phyloP scores from a whole-genome alignment of 2,888 invertebrate genomes.

The Lycaena phlaeas region DNA sequence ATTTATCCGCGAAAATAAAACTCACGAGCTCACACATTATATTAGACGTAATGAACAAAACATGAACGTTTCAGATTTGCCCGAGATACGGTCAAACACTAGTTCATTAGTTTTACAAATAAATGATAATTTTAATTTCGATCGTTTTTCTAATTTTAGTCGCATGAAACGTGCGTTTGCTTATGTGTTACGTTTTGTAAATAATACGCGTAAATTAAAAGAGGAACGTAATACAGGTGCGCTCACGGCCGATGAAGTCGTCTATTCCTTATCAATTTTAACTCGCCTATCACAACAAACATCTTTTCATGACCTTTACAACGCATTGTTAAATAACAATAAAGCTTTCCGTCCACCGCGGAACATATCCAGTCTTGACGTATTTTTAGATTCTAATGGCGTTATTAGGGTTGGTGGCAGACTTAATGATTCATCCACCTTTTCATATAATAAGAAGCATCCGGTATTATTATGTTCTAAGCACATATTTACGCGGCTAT shows the following conservation, averaged over 20 bases:
- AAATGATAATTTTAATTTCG: constrained; percentile 15
- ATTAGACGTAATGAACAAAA: no score
- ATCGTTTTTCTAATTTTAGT: constrained; percentile 12
- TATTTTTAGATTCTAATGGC: constrained; percentile 10
- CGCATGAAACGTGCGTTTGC: constrained; percentile 14
- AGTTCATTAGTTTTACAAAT: not conserved
- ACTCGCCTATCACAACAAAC: not conserved
- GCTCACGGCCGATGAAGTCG: not conserved
- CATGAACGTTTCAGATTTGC: not conserved
- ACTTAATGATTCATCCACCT: not conserved
- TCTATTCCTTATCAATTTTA: not conserved
- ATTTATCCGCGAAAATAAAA: not conserved
- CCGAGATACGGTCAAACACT: not conserved
- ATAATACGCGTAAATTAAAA: constrained; percentile 9
- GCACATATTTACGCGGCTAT: no score
- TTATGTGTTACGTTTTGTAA: constrained; percentile 18
- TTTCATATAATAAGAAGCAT: no score
- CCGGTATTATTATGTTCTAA: no score
- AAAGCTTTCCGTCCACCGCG: not conserved
- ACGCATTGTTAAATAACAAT: not conserved
- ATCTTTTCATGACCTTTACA: not conserved
- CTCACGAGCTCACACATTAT: no score
- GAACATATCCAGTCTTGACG: constrained; percentile 5
- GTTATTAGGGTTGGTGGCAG: not conserved
- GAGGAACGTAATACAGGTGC: not conserved